Conservation (phyloP, 2,888 invertebrate genomes). For the Sinelater perroti region DNA sequence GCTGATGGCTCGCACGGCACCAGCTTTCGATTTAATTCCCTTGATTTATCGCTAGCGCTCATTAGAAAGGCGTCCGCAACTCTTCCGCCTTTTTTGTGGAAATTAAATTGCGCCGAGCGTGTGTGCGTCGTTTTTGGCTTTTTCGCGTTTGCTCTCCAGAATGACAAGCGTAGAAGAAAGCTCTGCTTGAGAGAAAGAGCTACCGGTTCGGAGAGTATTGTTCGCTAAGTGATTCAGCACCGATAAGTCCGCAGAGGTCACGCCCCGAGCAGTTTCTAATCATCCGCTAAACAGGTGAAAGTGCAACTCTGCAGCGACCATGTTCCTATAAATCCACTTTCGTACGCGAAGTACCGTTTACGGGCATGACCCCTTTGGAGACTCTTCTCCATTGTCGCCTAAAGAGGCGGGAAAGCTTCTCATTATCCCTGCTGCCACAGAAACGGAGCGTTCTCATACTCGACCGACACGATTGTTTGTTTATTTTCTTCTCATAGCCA, state of each 20-base stretch:
- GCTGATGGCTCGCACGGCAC: no score
- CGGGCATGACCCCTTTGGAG: conserved; percentile 16
- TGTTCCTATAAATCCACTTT: conserved; percentile 30
- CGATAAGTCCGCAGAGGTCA: conserved; percentile 27
- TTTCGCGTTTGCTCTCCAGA: no score
- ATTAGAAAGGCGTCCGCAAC: conserved; percentile 17
- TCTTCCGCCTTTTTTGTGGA: conserved; percentile 13
- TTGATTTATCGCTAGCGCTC: conserved; percentile 1
- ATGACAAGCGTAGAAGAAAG: no score
- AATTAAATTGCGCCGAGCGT: neutral
- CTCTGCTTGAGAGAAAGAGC: no score
- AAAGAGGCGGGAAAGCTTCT: neutral
- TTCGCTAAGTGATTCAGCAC: neutral
- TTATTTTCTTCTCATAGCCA: neutral
- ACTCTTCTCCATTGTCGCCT: neutral
- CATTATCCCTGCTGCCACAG: no score
- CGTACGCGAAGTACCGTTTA: conserved; percentile 29
- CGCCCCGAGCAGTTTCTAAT: conserved; percentile 27
- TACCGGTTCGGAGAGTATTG: no score
- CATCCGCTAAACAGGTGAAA: conserved; percentile 39
- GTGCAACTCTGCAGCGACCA: conserved; percentile 32
- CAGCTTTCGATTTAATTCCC: conserved; percentile 13
- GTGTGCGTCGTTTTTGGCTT: no score
- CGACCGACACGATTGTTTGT: neutral
- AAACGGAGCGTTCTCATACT: no score